phyloP scores from a whole-genome alignment of 2,797 vertebrate genomes.

The Rhynchotus rufescens region DNA sequence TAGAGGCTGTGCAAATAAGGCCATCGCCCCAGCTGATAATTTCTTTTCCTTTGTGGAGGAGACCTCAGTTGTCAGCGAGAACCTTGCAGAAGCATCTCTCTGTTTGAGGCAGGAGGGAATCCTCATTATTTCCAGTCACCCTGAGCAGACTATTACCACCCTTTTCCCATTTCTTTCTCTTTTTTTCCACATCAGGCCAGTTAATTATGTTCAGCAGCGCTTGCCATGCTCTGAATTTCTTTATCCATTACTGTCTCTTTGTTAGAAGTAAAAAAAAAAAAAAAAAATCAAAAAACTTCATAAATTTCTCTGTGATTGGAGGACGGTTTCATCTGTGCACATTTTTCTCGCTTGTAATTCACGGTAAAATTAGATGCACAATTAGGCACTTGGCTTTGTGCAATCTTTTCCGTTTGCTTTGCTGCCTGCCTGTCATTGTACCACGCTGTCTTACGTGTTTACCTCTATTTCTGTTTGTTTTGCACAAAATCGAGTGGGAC shows the following conservation, averaged over 20 bases:
- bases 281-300: neutral
- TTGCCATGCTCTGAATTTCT: slow-evolving; percentile 12
- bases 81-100: neutral
- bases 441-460: neutral
- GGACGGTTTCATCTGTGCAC: neutral
- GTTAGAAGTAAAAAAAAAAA: neutral
- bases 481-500: neutral
- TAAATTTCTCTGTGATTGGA: neutral
- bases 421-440: neutral
- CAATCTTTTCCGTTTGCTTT: neutral
- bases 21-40: accelerated
- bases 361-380: neutral
- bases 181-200: neutral
- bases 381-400: neutral
- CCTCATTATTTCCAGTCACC: neutral
- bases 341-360: neutral
- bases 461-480: neutral
- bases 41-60: neutral
- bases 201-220: neutral
- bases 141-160: neutral
- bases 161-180: neutral
- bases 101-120: too few relatives aligned
- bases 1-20: neutral
- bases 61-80: neutral
- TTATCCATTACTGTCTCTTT: neutral